Evolutionary conservation across 1,140 invertebrate genomes (phyloP).

Genomic region (Brachionus paranguensis): DNA sequence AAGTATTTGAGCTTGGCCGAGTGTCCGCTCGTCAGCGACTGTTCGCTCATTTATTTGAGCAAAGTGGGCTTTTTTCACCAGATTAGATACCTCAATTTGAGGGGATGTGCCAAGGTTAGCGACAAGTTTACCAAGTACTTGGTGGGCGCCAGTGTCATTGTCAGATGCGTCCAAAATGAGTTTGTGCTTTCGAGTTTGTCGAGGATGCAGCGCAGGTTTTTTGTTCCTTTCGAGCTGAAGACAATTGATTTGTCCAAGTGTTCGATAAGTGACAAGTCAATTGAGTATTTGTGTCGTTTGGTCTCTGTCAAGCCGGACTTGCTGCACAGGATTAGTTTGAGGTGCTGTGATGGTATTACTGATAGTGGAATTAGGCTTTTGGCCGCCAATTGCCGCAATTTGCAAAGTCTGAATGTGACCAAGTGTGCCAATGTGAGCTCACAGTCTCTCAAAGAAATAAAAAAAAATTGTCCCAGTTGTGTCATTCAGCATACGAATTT

Average conservation of each 20-base stretch:
- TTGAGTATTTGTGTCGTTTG: conserved; percentile 16
- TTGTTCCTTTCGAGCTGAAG: background rate
- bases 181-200: background rate
- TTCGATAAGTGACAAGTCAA: conserved; percentile 4
- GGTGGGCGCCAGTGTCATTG: background rate
- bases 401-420: conserved; percentile 13
- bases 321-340: conserved; percentile 1
- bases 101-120: conserved; percentile 1
- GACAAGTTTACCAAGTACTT: background rate
- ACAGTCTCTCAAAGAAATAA: background rate
- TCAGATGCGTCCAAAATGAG: background rate
- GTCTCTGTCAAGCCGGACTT: background rate
- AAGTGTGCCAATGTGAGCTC: background rate
- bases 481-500: conserved; percentile 31
- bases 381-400: background rate
- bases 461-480: conserved; percentile 31
- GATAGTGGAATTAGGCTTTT: background rate
- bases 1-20: conserved; percentile 17
- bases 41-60: background rate
- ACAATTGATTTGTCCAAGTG: conserved; percentile 19
- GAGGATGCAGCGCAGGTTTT: background rate
- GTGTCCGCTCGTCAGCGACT: background rate
- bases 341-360: background rate
- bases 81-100: background rate
- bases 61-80: conserved; percentile 22